phyloP scores from a whole-genome alignment of 2,888 invertebrate species.

The Ashinkailepas kermadecensis region DNA sequence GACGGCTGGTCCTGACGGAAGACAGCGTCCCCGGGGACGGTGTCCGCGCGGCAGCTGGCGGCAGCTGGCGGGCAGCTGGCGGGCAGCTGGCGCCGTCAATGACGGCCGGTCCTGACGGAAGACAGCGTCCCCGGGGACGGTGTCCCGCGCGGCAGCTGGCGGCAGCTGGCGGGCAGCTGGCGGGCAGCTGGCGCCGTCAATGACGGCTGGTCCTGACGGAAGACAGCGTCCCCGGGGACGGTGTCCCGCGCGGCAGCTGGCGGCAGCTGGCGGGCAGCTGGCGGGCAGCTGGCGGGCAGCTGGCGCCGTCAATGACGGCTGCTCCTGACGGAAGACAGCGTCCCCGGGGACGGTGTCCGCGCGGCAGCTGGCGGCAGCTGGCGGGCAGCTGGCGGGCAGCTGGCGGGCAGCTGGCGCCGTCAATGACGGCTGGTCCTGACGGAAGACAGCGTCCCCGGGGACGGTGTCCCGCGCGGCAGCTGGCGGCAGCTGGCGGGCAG shows the following conservation, averaged over 20 bases:
- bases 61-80: no score
- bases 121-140: background rate
- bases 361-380: background rate
- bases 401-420: background rate
- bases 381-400: no score
- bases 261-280: no score
- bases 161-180: no score
- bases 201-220: background rate
- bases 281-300: no score
- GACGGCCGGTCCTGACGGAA: background rate
- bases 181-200: background rate
- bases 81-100: background rate
- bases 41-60: background rate
- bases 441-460: background rate
- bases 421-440: background rate
- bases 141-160: background rate
- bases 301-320: background rate
- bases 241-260: conserved; percentile 1
- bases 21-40: background rate
- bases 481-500: no score
- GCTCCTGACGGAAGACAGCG: background rate
- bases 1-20: background rate
- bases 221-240: background rate
- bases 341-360: background rate
- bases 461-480: conserved; percentile 1